Evolutionary conservation across 2,797 vertebrate genomes (phyloP).

Genomic region (Notolabrus celidotus): DNA sequence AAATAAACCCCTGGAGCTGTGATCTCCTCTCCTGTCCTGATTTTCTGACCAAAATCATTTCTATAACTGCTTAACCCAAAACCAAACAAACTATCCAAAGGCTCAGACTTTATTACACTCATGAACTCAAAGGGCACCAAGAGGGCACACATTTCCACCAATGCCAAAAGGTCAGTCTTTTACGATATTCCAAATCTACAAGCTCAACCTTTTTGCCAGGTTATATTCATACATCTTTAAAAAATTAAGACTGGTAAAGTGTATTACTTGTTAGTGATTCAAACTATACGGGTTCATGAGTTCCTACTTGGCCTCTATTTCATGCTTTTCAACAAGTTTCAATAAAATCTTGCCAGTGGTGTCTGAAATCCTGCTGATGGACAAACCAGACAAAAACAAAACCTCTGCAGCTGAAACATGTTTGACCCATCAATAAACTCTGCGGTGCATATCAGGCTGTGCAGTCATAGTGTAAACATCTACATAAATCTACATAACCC

Average conservation of each 20-base stretch:
- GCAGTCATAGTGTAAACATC: no score
- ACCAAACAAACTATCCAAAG: no score
- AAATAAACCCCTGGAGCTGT: no score
- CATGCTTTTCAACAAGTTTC: no score
- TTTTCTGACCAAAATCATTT: no score
- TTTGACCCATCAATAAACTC: neutral
- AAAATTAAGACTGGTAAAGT: neutral
- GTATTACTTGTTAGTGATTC: neutral
- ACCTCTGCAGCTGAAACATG: neutral
- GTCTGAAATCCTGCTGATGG: neutral
- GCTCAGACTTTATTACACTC: no score
- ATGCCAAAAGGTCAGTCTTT: neutral
- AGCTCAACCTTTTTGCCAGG: neutral
- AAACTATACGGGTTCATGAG: no score
- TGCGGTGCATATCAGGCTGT: neutral
- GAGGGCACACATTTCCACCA: neutral
- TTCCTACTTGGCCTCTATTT: no score
- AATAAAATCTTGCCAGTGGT: no score
- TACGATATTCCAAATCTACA: neutral
- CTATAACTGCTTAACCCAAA: no score
- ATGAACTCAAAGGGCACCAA: neutral
- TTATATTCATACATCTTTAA: neutral
- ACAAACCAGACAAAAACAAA: neutral
- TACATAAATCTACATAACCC: neutral
- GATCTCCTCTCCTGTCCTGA: no score